Conservation (phyloP, 2,888 invertebrate genomes). For the Aelia acuminata region DNA sequence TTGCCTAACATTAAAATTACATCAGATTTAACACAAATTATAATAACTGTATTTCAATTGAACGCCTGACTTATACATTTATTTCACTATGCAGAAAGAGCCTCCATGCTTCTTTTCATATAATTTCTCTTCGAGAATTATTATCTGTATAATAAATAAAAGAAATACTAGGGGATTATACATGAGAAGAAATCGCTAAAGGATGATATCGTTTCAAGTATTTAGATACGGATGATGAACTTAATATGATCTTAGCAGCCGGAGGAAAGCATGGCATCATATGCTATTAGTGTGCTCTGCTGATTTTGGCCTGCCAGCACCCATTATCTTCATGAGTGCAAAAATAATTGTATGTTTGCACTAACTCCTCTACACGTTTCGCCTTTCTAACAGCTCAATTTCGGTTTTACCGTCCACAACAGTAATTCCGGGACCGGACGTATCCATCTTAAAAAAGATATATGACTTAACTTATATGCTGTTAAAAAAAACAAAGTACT, state of each 20-base stretch:
- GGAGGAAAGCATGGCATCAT: background rate
- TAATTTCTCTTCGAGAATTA: no score
- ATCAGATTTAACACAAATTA: no score
- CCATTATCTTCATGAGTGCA: background rate
- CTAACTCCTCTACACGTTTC: background rate
- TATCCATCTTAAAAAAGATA: background rate
- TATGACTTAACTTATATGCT: background rate
- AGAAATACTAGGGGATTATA: no score
- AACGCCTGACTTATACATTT: no score
- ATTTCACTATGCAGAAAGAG: no score
- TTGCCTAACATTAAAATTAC: no score
- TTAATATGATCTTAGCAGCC: background rate
- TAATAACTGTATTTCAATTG: no score
- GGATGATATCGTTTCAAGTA: background rate
- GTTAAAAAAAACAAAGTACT: background rate
- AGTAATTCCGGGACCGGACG: background rate
- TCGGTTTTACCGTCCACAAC: background rate
- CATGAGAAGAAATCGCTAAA: no score
- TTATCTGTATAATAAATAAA: no score
- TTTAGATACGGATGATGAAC: background rate
- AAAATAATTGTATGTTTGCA: conserved; percentile 20
- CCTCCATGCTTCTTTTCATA: no score
- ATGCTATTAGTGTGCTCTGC: background rate
- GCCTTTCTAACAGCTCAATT: conserved; percentile 27
- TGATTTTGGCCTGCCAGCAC: background rate